Conservation (phyloP, 92 coral and sea anemone genomes). For the Micromussa lordhowensis region DNA sequence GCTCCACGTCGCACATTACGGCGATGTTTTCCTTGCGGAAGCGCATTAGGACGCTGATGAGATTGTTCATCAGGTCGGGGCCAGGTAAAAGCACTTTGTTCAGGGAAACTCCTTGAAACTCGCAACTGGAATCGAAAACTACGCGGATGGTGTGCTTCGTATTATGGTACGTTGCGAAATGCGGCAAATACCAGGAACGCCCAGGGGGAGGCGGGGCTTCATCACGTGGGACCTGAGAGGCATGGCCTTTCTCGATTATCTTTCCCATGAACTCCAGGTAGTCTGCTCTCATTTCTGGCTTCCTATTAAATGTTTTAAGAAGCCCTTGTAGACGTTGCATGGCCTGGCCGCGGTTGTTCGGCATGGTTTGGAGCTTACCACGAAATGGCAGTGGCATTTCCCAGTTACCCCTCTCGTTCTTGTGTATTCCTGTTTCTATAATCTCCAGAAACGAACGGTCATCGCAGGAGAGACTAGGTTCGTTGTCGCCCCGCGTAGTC, state of each 20-base stretch:
- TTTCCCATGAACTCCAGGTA: background rate
- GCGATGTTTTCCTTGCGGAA: no score
- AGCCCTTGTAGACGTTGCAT: no score
- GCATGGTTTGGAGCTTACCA: no score
- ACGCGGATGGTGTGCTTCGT: background rate
- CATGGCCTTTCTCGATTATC: background rate
- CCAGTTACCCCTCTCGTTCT: slow-evolving; percentile 13
- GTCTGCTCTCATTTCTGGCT: no score
- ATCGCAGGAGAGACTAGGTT: background rate
- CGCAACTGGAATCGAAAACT: no score
- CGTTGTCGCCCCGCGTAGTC: background rate
- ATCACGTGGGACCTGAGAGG: slow-evolving; percentile 5
- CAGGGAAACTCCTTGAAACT: no score
- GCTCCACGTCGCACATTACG: no score
- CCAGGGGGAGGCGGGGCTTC: background rate
- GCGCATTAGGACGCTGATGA: no score
- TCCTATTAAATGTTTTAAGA: no score
- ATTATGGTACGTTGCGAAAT: background rate
- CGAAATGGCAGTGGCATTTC: background rate
- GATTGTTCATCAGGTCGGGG: no score
- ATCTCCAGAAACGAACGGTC: slow-evolving; percentile 16
- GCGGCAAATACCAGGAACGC: slow-evolving; percentile 3
- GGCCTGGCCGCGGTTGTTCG: no score
- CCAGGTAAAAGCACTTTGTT: no score
- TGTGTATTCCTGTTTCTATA: slow-evolving; percentile 7